Evolutionary conservation across 2,113 vertebrate genomes (phyloP).

Genomic region (Phaethon lepturus): DNA sequence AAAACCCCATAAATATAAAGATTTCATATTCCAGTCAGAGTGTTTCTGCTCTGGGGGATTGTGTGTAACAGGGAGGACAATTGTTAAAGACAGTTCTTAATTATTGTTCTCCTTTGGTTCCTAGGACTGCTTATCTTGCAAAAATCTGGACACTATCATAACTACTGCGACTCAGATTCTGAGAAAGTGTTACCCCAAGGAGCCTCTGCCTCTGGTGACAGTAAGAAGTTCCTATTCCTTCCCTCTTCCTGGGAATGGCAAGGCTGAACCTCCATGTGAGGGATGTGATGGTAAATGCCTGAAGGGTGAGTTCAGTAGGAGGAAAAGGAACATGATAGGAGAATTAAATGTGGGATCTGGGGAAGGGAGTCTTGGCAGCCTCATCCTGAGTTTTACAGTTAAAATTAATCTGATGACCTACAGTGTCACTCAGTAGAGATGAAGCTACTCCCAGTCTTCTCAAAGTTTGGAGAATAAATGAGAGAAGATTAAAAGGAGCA

Average conservation of each 20-base stretch:
- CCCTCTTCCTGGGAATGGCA: conserved; percentile 64
- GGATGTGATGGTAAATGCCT: conserved; percentile 59
- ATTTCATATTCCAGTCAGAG: background rate
- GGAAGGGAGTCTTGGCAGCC: background rate
- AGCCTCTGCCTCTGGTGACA: conserved; percentile 77
- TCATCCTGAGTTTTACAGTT: background rate
- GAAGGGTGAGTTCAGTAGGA: background rate
- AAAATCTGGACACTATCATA: conserved; percentile 74
- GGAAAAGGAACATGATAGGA: background rate
- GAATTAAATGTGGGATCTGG: background rate
- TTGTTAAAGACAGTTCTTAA: background rate
- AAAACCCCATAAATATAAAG: background rate
- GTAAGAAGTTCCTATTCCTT: conserved; percentile 81
- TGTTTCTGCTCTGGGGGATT: background rate
- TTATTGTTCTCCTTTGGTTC: background rate
- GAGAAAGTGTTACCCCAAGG: conserved; percentile 86
- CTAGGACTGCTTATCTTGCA: conserved; percentile 78
- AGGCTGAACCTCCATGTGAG: background rate
- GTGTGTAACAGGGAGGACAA: background rate
- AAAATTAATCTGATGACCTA: background rate
- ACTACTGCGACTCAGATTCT: conserved; percentile 81
- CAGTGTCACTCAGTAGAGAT: background rate
- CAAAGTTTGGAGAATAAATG: background rate
- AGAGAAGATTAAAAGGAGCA: background rate
- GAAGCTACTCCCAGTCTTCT: background rate